Percentiles rank a stretch among this genome's conserved stretches.
Conservation (phyloP, 2,113 vertebrate species). For the Atherinomorus stipes region DNA sequence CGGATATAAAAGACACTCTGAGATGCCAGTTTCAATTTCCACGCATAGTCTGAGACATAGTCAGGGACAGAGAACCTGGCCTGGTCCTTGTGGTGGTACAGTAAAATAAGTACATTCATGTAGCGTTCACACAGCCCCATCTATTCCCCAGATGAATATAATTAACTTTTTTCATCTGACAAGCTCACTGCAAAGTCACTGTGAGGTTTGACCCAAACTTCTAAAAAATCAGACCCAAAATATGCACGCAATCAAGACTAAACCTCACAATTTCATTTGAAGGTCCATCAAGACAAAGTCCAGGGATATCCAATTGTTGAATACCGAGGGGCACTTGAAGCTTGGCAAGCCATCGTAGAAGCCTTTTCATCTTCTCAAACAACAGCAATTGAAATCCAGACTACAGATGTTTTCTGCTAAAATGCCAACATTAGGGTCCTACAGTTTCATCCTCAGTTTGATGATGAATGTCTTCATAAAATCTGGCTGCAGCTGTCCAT, state of each 20-base stretch:
- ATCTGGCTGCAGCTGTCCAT: constrained; percentile 48
- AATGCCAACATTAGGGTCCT: constrained; percentile 66
- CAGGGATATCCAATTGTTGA: constrained; percentile 77
- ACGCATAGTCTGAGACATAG: constrained; percentile 65
- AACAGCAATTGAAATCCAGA: constrained; percentile 61
- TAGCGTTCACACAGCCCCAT: constrained; percentile 74
- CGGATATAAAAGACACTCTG: constrained; percentile 78
- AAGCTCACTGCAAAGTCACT: constrained; percentile 77
- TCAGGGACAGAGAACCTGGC: constrained; percentile 74
- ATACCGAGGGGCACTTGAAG: constrained; percentile 68
- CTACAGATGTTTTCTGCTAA: constrained; percentile 71
- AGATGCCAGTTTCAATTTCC: constrained; percentile 83
- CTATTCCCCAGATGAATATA: constrained; percentile 79
- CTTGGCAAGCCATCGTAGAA: constrained; percentile 63
- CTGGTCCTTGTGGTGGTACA: constrained; percentile 74
- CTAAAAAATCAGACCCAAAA: constrained; percentile 76
- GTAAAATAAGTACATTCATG: constrained; percentile 78
- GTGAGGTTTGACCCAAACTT: constrained; percentile 79
- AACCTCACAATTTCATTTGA: constrained; percentile 76
- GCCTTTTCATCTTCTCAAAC: constrained; percentile 74
- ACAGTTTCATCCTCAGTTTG: constrained; percentile 56
- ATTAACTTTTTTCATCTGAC: constrained; percentile 77
- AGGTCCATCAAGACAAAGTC: constrained; percentile 78
- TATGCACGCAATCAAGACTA: constrained; percentile 81
- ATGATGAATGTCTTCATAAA: constrained; percentile 70